Base-by-base conservation (phyloP, 2,113 vertebrate species). In the Colossoma macropomum region DNA sequence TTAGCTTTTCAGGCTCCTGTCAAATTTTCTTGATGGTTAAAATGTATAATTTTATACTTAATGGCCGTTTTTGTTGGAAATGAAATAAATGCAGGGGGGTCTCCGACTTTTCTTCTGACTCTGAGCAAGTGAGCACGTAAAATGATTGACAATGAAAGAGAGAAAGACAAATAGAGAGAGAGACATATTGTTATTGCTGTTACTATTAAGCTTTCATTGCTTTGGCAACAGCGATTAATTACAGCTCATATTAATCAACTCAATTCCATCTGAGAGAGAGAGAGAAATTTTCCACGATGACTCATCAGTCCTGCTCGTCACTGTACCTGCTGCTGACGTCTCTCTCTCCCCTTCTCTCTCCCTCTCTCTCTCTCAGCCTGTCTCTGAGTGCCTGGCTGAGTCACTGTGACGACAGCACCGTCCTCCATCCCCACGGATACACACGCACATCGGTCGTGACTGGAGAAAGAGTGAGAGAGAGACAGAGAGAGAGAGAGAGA, bases 291-390 rank as follows among this genome's bases (percentile, higher is more conserved):
- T 75, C 62, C 70, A 30, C 63, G 17, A 63, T 93, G 92, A 92
- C 81, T 93, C 92, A 92, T 52, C 56, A 38, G 25, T 65, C 32
- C 54, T 82, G 75, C 62, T n/a, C n/a, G 80, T 71, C 82, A 73
- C 78, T 68, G 84, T 62, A 90, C 87, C 90, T 91, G 88, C 81
- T 81, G 79, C 63, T 92, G 90, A 90, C 83, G 69, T 75, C 41
- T n/a, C 28, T 27, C 59, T 25, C 71, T 63, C 60, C 77, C 4
- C 10, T 9, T 45, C 9, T 11, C 41, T 9, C 41, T 45, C 41
- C 10, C 50, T 52, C 54, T 56, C 54, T 23, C 17, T 56, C 54
- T 15, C 6, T 15, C 21, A 8, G n/a, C 41, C 38, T 19, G 3
- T 25, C 85, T 70, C 82, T 10, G 60, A 81, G 75, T 34, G 17